phyloP scores from a whole-genome alignment of 2,113 vertebrate genomes.

The Nesoenas mayeri region DNA sequence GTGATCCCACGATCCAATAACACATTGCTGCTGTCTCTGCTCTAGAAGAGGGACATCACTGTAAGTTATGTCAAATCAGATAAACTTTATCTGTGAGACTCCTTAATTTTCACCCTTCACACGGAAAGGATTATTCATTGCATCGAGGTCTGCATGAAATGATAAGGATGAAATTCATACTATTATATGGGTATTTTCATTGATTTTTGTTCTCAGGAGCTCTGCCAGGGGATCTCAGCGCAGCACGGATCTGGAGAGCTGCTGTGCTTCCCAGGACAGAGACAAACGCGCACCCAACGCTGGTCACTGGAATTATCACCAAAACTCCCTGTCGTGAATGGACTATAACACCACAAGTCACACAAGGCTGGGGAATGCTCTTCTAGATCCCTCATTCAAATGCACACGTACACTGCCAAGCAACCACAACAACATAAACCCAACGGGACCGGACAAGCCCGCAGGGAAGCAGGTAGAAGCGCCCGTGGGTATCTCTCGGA shows the following conservation, averaged over 20 bases:
- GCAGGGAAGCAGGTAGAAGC: background rate
- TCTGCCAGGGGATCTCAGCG: background rate
- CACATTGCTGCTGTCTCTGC: background rate
- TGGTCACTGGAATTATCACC: background rate
- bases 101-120: background rate
- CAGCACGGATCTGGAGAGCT: background rate
- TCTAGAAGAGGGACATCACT: background rate
- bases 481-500: fast-evolving
- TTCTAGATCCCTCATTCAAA: background rate
- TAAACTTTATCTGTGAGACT: background rate
- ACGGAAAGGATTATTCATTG: background rate
- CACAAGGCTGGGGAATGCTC: background rate
- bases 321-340: background rate
- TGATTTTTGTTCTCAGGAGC: constrained; percentile 10
- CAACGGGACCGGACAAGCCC: fast-evolving
- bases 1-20: background rate
- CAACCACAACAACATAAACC: background rate
- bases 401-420: background rate
- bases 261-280: background rate
- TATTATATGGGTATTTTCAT: background rate
- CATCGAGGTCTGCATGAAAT: background rate
- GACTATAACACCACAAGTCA: background rate
- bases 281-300: background rate
- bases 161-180: background rate
- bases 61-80: background rate